Evolutionary conservation across 2,888 invertebrate species (phyloP).

Genomic region (Lutraria lutraria): DNA sequence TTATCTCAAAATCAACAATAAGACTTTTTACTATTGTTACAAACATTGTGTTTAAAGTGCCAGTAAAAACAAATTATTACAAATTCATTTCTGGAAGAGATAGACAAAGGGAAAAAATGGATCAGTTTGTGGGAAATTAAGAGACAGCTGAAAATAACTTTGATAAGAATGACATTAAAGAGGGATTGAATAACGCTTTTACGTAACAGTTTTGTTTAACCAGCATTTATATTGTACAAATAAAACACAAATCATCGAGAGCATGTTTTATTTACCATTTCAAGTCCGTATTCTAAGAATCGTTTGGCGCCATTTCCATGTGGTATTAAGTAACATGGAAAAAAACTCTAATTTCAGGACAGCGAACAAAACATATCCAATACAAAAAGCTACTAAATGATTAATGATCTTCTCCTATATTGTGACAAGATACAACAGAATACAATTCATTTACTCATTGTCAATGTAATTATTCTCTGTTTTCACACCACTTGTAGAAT

Average conservation of each 20-base stretch:
- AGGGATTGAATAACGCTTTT: not conserved
- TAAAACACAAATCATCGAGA: not conserved
- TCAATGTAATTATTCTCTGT: not conserved
- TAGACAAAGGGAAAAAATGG: not conserved
- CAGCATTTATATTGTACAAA: not conserved
- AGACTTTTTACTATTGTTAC: not conserved
- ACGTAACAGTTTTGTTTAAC: not conserved
- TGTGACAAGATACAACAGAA: not conserved
- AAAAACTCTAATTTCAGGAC: not conserved
- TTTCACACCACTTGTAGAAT: not conserved
- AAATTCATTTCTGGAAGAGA: not conserved
- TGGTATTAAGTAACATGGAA: not conserved
- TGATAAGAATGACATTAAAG: not conserved
- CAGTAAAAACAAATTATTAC: constrained; percentile 1
- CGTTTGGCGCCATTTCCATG: not conserved
- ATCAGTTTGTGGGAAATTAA: constrained; percentile 12
- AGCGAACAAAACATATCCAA: not conserved
- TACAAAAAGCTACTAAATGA: not conserved
- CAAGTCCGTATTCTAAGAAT: not conserved
- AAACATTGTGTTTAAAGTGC: not conserved
- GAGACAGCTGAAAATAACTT: not conserved
- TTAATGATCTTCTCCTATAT: not conserved
- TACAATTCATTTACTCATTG: not conserved
- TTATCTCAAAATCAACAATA: constrained; percentile 4
- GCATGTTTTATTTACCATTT: not conserved